Evolutionary conservation across 2,797 vertebrate species (phyloP).

Genomic region (Sciurus vulgaris): DNA sequence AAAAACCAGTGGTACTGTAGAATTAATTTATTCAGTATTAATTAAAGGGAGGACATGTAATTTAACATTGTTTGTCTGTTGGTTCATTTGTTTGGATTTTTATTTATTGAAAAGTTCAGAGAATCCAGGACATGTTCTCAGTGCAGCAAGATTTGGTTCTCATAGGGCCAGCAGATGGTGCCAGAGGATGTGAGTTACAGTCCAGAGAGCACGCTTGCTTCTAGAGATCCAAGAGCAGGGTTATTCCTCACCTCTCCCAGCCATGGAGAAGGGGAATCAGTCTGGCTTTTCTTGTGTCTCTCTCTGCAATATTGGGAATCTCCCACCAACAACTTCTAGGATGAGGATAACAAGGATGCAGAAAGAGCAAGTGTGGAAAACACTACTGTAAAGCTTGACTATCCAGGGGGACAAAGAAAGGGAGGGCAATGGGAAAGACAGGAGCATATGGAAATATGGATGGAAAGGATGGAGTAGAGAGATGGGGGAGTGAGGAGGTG

Average conservation of each 20-base stretch:
- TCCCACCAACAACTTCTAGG: background rate
- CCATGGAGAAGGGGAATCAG: background rate
- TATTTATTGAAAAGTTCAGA: background rate
- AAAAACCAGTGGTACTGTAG: background rate
- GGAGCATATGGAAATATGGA: background rate
- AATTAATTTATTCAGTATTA: background rate
- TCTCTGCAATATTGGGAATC: background rate
- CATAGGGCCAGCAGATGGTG: slow-evolving; percentile 73
- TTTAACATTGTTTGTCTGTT: background rate
- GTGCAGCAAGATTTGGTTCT: background rate
- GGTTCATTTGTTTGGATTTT: background rate
- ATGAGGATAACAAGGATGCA: background rate
- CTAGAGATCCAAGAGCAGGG: accelerated
- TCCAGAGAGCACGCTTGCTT: background rate
- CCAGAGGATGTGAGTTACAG: slow-evolving; percentile 36
- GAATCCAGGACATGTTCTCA: background rate
- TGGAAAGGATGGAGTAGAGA: background rate
- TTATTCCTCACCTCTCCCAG: background rate
- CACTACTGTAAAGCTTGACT: background rate
- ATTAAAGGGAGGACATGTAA: background rate
- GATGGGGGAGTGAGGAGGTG: background rate
- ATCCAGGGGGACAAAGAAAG: background rate
- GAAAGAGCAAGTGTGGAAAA: background rate
- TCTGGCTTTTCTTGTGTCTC: background rate
- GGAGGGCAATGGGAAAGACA: background rate